Evolutionary conservation across 2,113 vertebrate species (phyloP), one percentile per base, ranked within the genome.

Genomic region (Phalacrocorax pelagicus): DNA sequence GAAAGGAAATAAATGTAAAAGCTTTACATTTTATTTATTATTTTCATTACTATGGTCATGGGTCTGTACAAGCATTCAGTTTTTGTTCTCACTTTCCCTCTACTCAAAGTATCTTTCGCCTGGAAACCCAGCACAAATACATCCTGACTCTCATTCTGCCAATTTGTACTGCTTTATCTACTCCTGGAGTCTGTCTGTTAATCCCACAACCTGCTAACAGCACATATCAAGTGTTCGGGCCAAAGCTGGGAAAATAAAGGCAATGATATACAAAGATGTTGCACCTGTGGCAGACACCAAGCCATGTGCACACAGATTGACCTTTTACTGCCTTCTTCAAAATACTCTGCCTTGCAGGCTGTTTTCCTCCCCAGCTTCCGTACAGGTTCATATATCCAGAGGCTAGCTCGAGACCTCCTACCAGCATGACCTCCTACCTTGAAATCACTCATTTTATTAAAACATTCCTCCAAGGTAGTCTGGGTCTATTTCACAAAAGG

Each of bases 381-480:
- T 24, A 24, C 21, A 88, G 78, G 40, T 96, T 95, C 78, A 63
- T 67, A 67, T 86, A 96, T 67, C 65, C 86, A 91, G 75, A 67
- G 78, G 22, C 58, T 30, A 79, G 65, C 57, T 75, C 12, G 3
- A 80, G 94, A 94, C 93, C 93, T 96, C 94, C 94, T 96, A 91
- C 94, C 74, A 85, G 58, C 93, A 95, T 91, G 94, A 96, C 88
- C 94, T 96, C 92, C 94, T 93, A 94, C 90, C 69, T 95, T 84
- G 93, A 96, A 96, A 72, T 69, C 73, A 63, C 49, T 82, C 19
- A 19, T 81, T 92, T 94, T 65, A 87, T 94, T 95, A 80, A 95
- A 91, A 92, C 88, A 86, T 91, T 95, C 57, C 58, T 72, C 32
- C 80, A 73, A 87, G 30, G 57, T 77, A 91, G n/a, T 70, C 40